These are phyloP conservation scores for Danaus melanippus DNA, from an alignment of 1,140 invertebrate species.

Conservation along the genomic window DNA sequence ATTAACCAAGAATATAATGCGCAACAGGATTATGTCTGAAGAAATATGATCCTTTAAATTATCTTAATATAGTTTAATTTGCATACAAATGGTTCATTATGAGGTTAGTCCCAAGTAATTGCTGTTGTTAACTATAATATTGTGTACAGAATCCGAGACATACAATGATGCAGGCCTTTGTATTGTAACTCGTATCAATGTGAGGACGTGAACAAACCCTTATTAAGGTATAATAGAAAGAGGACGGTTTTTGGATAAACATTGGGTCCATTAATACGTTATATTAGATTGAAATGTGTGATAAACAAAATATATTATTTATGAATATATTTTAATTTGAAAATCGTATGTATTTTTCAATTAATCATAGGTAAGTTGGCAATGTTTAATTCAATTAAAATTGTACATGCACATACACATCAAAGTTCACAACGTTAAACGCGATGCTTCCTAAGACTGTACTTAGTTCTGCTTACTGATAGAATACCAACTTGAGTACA, in stretches of 20 bases:
- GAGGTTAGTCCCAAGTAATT: slow-evolving; percentile 42
- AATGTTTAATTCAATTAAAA: slow-evolving; percentile 15
- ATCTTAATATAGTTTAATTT: slow-evolving; percentile 47
- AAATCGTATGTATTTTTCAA: no score
- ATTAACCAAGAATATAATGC: slow-evolving; percentile 14
- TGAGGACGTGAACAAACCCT: no score
- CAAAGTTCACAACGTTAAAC: slow-evolving; percentile 16
- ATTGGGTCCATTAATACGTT: no score
- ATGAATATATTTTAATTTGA: no score
- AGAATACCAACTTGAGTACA: slow-evolving; percentile 13
- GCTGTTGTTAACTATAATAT: slow-evolving; percentile 40
- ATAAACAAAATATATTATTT: no score
- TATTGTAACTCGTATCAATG: slow-evolving; percentile 7
- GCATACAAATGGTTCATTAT: slow-evolving; percentile 55
- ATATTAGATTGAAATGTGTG: no score
- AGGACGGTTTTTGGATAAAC: no score
- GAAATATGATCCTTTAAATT: slow-evolving; percentile 44
- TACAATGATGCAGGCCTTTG: slow-evolving; percentile 18
- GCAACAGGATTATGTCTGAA: slow-evolving; percentile 12
- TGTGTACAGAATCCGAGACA: slow-evolving; percentile 17
- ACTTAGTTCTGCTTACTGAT: slow-evolving; percentile 17
- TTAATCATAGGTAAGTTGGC: not conserved
- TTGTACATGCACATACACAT: slow-evolving; percentile 11
- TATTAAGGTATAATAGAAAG: no score
- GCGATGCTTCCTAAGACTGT: slow-evolving; percentile 17